Base-by-base conservation (phyloP, 2,797 vertebrate species). In the Lutra lutra region DNA sequence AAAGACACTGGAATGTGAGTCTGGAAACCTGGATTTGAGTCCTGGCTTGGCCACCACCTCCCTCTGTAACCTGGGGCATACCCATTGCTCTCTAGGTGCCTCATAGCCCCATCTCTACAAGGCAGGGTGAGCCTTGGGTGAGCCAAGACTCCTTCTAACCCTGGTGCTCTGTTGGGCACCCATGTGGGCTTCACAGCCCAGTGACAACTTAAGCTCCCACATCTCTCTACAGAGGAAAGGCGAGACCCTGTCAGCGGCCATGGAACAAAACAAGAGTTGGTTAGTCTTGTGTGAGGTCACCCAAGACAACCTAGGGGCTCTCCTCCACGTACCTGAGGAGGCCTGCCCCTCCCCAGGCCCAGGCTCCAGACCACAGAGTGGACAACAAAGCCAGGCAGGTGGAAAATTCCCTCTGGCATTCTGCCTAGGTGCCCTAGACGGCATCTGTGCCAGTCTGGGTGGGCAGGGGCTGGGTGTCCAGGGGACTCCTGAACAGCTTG, bases 321-420 rank as follows among this genome's bases (percentile, higher is more conserved):
- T 66, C 46, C 35, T 40, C 70, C 20, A 70, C 60, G 25, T 23
- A 27, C 51, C 88, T 0, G 0, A 46, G 56, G 56, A 73, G 78
- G 29, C 48, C 73, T 29, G 29, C 38, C 83, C 66, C 68, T 38
- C 32, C 78, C 70, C 32, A 7, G 43, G 32, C 58, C 86, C 18
- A 46, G 15, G 87, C 66, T 91, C 78, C 85, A 91, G 95, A 89
- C 86, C 89, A 29, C 84, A 88, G 85, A 62, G 82, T 84, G 60
- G 89, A 95, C 66, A 46, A 78, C 96, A 92, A 82, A 91, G 92
- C 68, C 86, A 84, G 72, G 95, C 90, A 96, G 97, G 90, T 98
- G 97, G 98, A 98, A 97, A 97, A 96, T 94, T 96, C 86, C 97
- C 70, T 80, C 95, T 97, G 98, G 97, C 97, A 0, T 23, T 86